A percentile compares a stretch with the other conserved stretches of the same genome.
Evolutionary conservation across 2,113 vertebrate genomes (phyloP).

Genomic region (Trogon surrucura): DNA sequence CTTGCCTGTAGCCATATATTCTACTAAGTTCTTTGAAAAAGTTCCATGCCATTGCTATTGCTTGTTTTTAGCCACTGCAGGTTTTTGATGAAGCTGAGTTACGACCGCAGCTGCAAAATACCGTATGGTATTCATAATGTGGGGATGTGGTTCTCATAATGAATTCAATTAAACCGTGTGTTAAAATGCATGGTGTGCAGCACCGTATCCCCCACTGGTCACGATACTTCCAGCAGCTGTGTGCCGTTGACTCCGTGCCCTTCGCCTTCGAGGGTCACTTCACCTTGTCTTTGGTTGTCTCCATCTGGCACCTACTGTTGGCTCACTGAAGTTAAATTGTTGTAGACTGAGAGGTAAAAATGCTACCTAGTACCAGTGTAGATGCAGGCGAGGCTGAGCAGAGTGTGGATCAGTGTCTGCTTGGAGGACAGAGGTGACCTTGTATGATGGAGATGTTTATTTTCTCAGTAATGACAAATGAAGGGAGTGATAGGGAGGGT

Average conservation of each 20-base stretch:
- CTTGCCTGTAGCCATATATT: neutral
- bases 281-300: neutral
- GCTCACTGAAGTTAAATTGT: neutral
- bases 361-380: neutral
- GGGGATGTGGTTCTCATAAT: constrained; percentile 24
- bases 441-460: neutral
- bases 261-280: neutral
- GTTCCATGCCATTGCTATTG: neutral
- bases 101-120: neutral
- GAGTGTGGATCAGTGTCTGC: accelerated
- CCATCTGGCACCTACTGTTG: neutral
- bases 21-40: neutral
- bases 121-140: constrained; percentile 8
- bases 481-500: neutral
- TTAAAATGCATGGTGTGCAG: neutral
- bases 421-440: neutral
- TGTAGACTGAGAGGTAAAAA: neutral
- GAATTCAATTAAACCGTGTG: neutral
- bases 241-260: neutral
- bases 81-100: constrained; percentile 6
- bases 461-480: neutral
- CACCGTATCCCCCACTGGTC: neutral
- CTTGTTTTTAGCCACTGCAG: neutral
- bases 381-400: neutral
- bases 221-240: neutral